Base-by-base conservation (phyloP, 2,113 vertebrate genomes). In the Sebastes schlegelii region DNA sequence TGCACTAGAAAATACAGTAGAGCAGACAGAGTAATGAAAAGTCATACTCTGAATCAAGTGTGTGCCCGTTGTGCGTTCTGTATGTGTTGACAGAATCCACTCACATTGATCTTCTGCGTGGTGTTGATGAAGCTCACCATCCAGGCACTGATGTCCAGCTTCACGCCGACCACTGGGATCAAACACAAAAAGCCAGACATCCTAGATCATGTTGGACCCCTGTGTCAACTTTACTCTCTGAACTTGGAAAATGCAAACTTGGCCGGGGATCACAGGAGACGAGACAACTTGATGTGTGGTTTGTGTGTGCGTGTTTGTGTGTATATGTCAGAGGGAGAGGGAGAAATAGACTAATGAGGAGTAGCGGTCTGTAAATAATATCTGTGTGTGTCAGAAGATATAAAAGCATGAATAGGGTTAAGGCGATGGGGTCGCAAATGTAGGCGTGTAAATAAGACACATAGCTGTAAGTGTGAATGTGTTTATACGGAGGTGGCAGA, bases 161-260 rank as follows among this genome's bases (percentile, higher is more conserved):
- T 97, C 87, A 99, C 96, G 79, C 98, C 98, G 74, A 98, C 97
- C 95, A 99, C 98, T 99, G 92, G 70, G 94, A 96, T 88, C 80
- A 92, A 89, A 89, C 58, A 92, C 46, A 87, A 86, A 34, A 88
- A 89, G 63, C 76, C 89, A 92, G 91, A 93, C 89, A 61, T 79
- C 74, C 70, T 91, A 67, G 62, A 92, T 94, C 92, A 92, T 58
- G 60, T 14, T 12, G 71, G 79, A 90, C 86, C 92, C 81, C 85
- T 64, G 51, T 16, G 51, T 93, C 87, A 94, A 93, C 93, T 93
- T 87, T 90, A 87, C 89, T 85, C 91, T 86, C 74, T 91, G 90
- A 92, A 88, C 92, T 83, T 3, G 0, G 10, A 49, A 81, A 89
- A 89, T 48, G 77, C 66, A 80, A 91, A 90, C 89, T 93, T 92